These are phyloP conservation scores for Eubucco bourcierii DNA, from an alignment of 2,113 vertebrate species.

Conservation along the genomic window DNA sequence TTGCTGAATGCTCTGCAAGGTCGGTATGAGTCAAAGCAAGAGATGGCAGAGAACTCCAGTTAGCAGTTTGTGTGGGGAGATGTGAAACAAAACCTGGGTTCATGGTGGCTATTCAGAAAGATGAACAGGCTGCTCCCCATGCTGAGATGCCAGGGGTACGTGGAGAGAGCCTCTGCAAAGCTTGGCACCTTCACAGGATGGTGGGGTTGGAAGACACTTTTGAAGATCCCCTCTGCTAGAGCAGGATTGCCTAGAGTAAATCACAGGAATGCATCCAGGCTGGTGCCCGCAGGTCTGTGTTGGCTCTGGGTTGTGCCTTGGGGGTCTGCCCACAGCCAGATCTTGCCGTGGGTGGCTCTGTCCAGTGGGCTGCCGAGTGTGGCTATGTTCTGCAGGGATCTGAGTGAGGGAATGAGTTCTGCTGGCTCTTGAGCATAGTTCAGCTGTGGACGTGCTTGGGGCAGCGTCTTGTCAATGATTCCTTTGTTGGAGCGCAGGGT, in stretches of 20 bases:
- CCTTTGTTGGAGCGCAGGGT: background rate
- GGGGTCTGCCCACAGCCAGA: background rate
- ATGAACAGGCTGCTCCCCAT: background rate
- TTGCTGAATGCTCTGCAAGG: background rate
- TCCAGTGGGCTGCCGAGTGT: accelerated
- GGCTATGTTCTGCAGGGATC: accelerated
- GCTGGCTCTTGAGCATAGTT: slow-evolving; percentile 12
- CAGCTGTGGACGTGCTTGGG: background rate
- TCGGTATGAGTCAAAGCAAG: background rate
- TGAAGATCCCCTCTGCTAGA: no score
- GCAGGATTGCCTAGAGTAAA: no score
- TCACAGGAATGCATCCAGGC: background rate
- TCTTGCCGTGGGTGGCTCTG: accelerated
- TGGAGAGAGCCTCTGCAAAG: background rate
- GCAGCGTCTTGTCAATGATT: slow-evolving; percentile 48
- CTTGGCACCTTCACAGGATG: background rate
- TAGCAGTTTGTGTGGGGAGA: background rate
- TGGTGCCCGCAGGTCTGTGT: background rate
- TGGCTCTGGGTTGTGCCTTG: accelerated
- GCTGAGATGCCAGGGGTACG: accelerated
- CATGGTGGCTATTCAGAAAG: background rate
- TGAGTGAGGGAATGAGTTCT: background rate
- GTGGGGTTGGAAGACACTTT: background rate
- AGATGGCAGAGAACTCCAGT: background rate
- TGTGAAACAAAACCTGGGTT: background rate